A percentile compares a stretch with the other conserved stretches of the same genome.
These are phyloP conservation scores for Orgyia antiqua DNA, from an alignment of 2,888 invertebrate species.

Conservation along the genomic window DNA sequence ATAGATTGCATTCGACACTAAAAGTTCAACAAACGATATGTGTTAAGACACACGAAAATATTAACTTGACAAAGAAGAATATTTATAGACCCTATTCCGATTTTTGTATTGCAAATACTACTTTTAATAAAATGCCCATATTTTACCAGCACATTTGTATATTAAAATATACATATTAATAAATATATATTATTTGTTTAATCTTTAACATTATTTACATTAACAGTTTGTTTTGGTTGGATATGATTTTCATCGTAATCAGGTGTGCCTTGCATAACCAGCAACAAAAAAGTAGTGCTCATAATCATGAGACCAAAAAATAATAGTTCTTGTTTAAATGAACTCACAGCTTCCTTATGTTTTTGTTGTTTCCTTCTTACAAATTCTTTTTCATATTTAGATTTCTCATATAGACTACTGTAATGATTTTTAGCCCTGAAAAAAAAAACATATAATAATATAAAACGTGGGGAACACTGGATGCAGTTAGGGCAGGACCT, in stretches of 20 bases:
- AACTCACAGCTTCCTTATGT: constrained; percentile 13
- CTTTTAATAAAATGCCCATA: too few relatives aligned
- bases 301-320: constrained; percentile 39
- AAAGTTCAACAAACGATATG: too few relatives aligned
- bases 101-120: too few relatives aligned
- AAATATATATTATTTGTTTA: too few relatives aligned
- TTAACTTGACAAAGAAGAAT: too few relatives aligned
- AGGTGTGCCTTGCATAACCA: constrained; percentile 39
- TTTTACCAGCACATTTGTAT: too few relatives aligned
- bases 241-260: constrained; percentile 39
- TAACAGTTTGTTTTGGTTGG: constrained; percentile 18
- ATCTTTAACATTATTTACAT: neutral
- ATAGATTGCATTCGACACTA: too few relatives aligned
- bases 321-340: constrained; percentile 41
- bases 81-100: too few relatives aligned
- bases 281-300: constrained; percentile 33
- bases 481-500: too few relatives aligned
- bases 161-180: too few relatives aligned
- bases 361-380: constrained; percentile 30
- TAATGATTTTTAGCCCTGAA: constrained; percentile 75
- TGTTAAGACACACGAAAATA: too few relatives aligned
- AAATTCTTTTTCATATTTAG: constrained; percentile 41
- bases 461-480: too few relatives aligned
- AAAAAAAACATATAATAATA: constrained; percentile 9
- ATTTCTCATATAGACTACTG: constrained; percentile 48